Conservation (phyloP, 2,113 vertebrate species). For the Nerophis lumbriciformis region DNA sequence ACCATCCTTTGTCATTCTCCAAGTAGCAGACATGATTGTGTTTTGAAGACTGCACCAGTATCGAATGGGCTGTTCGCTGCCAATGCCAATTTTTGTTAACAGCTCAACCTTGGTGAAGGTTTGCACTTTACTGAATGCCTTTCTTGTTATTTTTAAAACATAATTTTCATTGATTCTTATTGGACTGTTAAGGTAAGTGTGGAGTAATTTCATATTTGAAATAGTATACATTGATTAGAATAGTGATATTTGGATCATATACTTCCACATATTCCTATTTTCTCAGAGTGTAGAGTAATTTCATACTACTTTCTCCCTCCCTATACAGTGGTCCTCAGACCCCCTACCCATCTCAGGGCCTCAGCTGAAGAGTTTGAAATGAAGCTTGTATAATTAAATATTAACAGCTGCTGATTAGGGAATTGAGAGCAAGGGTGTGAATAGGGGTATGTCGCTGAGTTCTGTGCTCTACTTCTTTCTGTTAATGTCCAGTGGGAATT, state of each 20-base stretch:
- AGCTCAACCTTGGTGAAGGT: no score
- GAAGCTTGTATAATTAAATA: slow-evolving; percentile 72
- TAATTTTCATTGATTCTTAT: no score
- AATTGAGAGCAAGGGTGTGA: slow-evolving; percentile 52
- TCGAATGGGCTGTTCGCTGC: no score
- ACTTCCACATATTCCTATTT: slow-evolving; percentile 20
- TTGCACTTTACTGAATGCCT: no score
- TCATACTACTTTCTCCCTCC: no score
- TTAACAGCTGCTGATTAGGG: slow-evolving; percentile 69
- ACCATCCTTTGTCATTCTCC: no score
- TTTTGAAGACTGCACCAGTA: no score
- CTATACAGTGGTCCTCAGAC: slow-evolving; percentile 5
- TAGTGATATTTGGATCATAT: slow-evolving; percentile 8
- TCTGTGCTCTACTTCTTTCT: slow-evolving; percentile 65
- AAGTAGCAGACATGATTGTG: no score
- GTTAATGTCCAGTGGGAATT: slow-evolving; percentile 59
- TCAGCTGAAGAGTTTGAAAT: slow-evolving; percentile 51
- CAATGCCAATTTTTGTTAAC: no score
- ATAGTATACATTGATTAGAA: not conserved
- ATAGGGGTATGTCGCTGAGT: slow-evolving; percentile 41
- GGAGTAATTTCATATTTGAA: no score
- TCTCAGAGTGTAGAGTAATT: not conserved
- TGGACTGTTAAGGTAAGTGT: no score
- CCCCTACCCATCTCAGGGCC: slow-evolving; percentile 34
- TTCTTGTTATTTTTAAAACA: no score